These are phyloP conservation scores for Lithobius niger DNA, from an alignment of 1,140 invertebrate species.

Conservation along the genomic window DNA sequence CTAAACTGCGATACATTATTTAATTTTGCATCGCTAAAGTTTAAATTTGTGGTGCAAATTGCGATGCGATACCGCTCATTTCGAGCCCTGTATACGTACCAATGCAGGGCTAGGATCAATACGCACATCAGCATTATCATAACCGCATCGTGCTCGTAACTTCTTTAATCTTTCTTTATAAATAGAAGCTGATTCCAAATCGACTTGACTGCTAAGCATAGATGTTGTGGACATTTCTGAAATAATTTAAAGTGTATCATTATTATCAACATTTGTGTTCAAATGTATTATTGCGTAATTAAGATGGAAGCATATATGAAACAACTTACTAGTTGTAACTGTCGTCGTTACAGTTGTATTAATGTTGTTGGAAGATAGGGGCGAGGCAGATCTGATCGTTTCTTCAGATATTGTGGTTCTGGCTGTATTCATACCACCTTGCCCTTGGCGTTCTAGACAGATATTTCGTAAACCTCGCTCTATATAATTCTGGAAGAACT, in stretches of 20 bases:
- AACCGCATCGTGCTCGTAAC: conserved; percentile 26
- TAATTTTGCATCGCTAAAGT: no score
- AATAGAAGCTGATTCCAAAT: conserved; percentile 9
- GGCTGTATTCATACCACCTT: not conserved
- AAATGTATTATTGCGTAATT: not conserved
- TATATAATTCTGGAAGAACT: conserved; percentile 86
- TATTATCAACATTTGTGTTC: not conserved
- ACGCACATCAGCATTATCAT: conserved; percentile 22
- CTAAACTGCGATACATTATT: no score
- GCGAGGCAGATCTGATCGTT: not conserved
- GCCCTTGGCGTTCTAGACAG: conserved; percentile 37
- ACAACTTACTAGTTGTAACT: no score
- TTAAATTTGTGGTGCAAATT: no score
- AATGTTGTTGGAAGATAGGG: not conserved
- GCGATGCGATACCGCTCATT: no score
- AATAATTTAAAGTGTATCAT: not conserved
- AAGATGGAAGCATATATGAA: no score
- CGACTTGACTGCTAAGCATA: no score
- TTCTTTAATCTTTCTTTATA: conserved; percentile 26
- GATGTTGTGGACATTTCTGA: not conserved
- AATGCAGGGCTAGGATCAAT: no score
- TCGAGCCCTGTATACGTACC: no score
- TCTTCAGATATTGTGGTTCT: not conserved
- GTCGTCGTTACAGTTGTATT: no score
- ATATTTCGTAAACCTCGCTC: conserved; percentile 71